These are phyloP conservation scores for Sebastes variabilis DNA, from an alignment of 2,797 vertebrate species.

Conservation along the genomic window DNA sequence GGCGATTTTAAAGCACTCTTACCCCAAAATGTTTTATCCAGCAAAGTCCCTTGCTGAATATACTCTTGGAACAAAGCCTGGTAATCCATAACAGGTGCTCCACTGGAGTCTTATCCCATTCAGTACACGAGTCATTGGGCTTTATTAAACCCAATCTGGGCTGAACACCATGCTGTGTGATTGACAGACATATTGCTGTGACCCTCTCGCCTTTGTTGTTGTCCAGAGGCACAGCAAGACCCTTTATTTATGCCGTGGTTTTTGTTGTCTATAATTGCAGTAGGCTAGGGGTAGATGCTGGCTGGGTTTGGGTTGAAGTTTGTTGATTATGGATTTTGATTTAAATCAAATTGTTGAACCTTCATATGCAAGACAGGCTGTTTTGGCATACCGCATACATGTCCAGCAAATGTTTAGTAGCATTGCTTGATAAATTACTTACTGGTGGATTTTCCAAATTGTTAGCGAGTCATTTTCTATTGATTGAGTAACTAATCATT, in stretches of 20 bases:
- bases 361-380: neutral
- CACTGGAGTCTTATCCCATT: constrained; percentile 59
- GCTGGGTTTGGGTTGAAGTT: constrained; percentile 9
- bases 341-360: constrained; percentile 5
- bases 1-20: constrained; percentile 55
- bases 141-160: constrained; percentile 73
- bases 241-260: constrained; percentile 50
- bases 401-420: neutral
- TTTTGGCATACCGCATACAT: neutral
- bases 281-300: neutral
- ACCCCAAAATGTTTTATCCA: constrained; percentile 53
- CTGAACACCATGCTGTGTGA: constrained; percentile 70
- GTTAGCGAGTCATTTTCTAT: neutral
- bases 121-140: constrained; percentile 66
- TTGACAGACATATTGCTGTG: constrained; percentile 78
- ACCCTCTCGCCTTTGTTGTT: constrained; percentile 63
- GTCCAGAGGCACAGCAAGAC: constrained; percentile 52
- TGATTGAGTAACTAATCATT: neutral
- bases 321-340: constrained; percentile 44
- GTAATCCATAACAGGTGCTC: constrained; percentile 82
- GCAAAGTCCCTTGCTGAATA: constrained; percentile 57
- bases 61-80: constrained; percentile 72
- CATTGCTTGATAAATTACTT: neutral
- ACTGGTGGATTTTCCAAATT: neutral
- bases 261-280: constrained; percentile 48